Evolutionary conservation across 1,140 invertebrate species (phyloP).

Genomic region (Zaprionus inermis): DNA sequence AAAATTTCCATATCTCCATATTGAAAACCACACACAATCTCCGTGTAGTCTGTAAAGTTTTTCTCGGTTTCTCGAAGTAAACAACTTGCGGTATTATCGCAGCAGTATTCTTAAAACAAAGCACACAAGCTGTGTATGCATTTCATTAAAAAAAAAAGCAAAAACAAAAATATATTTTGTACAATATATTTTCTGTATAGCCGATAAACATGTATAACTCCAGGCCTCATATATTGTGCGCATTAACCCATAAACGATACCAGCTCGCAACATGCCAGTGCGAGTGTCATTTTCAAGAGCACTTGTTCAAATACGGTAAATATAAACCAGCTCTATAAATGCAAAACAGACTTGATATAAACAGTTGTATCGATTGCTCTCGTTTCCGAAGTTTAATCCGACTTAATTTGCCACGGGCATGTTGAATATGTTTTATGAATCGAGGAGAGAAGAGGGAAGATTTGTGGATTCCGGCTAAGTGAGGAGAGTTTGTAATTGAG

Average conservation of each 20-base stretch:
- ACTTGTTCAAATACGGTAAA: constrained; percentile 43
- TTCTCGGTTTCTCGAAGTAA: constrained; percentile 6
- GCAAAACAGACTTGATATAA: constrained; percentile 19
- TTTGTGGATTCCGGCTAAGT: background rate
- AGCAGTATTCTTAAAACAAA: background rate
- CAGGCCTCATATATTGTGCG: constrained; percentile 16
- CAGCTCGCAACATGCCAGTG: background rate
- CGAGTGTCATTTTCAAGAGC: constrained; percentile 20
- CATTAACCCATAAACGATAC: constrained; percentile 25
- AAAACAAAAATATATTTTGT: constrained; percentile 9
- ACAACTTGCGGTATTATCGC: constrained; percentile 15
- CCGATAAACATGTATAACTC: constrained; percentile 37
- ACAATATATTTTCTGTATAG: background rate
- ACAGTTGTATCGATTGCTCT: constrained; percentile 7
- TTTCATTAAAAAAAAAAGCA: constrained; percentile 19
- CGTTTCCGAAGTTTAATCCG: constrained; percentile 5
- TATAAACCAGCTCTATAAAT: constrained; percentile 25
- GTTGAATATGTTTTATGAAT: background rate
- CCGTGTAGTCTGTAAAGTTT: background rate
- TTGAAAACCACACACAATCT: background rate
- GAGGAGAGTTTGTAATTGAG: background rate
- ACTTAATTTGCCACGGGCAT: constrained; percentile 3
- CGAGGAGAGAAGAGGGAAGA: background rate
- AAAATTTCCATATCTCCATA: background rate
- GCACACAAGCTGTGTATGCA: constrained; percentile 1